phyloP scores from a whole-genome alignment of 2,888 invertebrate species.

The Eucera pruinosa region DNA sequence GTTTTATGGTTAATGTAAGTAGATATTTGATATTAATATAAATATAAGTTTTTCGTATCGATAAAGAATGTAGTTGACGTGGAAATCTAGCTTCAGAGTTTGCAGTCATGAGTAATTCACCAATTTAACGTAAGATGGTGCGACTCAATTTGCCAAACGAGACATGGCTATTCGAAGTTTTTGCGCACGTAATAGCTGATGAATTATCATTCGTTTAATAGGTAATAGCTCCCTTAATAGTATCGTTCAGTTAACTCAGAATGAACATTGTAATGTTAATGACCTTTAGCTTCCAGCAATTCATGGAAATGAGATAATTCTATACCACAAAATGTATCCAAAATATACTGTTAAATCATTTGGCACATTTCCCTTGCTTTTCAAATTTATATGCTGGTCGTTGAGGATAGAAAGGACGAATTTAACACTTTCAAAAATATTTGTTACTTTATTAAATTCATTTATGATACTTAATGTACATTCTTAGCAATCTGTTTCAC shows the following conservation, averaged over 20 bases:
- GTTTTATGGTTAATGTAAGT: neutral
- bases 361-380: conserved; percentile 18
- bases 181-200: neutral
- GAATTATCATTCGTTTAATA: too few relatives aligned
- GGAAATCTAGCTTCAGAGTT: conserved; percentile 40
- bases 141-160: neutral
- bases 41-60: neutral
- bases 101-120: conserved; percentile 13
- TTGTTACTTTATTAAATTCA: too few relatives aligned
- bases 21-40: neutral
- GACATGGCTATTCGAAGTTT: conserved; percentile 11
- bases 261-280: neutral
- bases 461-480: too few relatives aligned
- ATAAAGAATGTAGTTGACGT: conserved; percentile 22
- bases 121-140: conserved; percentile 42
- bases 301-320: neutral
- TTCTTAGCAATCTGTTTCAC: too few relatives aligned
- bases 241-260: too few relatives aligned
- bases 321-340: neutral
- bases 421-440: too few relatives aligned
- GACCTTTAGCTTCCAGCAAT: neutral
- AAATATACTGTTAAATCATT: conserved; percentile 2
- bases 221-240: too few relatives aligned
- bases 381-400: neutral
- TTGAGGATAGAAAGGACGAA: too few relatives aligned